A percentile compares a stretch with the other conserved stretches of the same genome.
These are phyloP conservation scores for Artibeus lituratus DNA, from an alignment of 2,797 vertebrate species.

Conservation along the genomic window DNA sequence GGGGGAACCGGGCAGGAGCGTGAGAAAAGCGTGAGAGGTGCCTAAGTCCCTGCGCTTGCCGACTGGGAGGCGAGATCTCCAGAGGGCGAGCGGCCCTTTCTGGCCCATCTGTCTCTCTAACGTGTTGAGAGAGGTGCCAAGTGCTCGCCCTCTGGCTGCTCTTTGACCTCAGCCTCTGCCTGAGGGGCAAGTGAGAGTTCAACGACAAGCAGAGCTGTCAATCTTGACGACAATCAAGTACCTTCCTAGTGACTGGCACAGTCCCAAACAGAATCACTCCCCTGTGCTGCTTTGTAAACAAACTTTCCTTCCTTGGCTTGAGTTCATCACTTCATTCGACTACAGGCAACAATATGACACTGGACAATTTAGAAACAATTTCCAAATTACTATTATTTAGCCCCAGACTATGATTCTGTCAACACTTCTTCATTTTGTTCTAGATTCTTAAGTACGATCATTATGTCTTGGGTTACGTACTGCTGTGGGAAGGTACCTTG, in stretches of 20 bases:
- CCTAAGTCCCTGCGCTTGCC: background rate
- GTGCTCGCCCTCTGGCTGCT: too few relatives aligned
- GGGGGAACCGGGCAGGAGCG: background rate
- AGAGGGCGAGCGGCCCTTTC: background rate
- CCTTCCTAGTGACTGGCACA: rapidly evolving
- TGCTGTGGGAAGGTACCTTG: background rate
- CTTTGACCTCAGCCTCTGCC: background rate
- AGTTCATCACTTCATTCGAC: background rate
- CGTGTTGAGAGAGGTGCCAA: background rate
- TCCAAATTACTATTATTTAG: background rate
- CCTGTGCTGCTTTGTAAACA: background rate
- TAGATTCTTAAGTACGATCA: background rate
- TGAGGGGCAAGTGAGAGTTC: background rate
- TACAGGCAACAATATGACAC: background rate
- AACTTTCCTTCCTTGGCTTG: background rate
- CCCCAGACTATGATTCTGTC: background rate
- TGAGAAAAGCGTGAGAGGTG: background rate
- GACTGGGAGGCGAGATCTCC: background rate
- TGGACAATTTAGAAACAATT: slow-evolving; percentile 18
- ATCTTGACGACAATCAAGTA: background rate
- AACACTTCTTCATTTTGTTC: background rate
- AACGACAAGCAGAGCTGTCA: background rate
- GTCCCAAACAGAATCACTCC: background rate
- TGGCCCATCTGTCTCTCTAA: background rate
- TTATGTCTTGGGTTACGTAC: background rate